Base-by-base conservation (phyloP, 2,113 vertebrate species). In the Dipodomys merriami region DNA sequence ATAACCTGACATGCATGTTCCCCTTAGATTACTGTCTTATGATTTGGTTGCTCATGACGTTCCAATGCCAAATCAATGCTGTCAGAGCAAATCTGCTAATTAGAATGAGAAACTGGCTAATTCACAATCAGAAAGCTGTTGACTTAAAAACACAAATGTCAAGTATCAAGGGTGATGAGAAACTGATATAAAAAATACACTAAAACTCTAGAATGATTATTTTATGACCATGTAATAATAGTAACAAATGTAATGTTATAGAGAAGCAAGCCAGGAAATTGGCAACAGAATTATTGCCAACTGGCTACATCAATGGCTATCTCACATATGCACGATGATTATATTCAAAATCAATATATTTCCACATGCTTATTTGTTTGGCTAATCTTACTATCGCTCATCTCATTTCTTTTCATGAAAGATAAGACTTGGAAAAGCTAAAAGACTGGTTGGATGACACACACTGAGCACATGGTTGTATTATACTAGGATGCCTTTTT, bases 51-150 rank as follows among this genome's bases (percentile, higher is more conserved):
- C 78, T 97, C 89, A 91, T 46, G 85, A 94, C 92, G 95, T 91
- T 65, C 90, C 33, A 73, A 60, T 88, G 96, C 84, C 96, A 98
- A 96, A 97, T 96, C 88, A 96, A 91, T 88, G 88, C 95, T 96
- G 94, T 74, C 97, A 96, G 84, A 97, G 77, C 74, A 96, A 25
- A 94, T 82, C 69, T 96, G 79, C 92, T 98, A 98, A 98, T 96
- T 94, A 97, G 97, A 86, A 89, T 64, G 46, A 95, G 90, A 97
- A 97, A 78, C 16, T 94, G 93, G 71, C 62, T 97, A 97, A 95
- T 96, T 97, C 74, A 81, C 92, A 89, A 93, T 95, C 94, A 86
- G 84, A 96, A 92, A 83, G 64, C 87, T 90, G 74, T 96, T 94
- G 57, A 91, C 12, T 92, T 74, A 95, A 96, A 92, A 93, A 92